phyloP scores from a whole-genome alignment of 2,113 vertebrate genomes.

The Zeus faber region DNA sequence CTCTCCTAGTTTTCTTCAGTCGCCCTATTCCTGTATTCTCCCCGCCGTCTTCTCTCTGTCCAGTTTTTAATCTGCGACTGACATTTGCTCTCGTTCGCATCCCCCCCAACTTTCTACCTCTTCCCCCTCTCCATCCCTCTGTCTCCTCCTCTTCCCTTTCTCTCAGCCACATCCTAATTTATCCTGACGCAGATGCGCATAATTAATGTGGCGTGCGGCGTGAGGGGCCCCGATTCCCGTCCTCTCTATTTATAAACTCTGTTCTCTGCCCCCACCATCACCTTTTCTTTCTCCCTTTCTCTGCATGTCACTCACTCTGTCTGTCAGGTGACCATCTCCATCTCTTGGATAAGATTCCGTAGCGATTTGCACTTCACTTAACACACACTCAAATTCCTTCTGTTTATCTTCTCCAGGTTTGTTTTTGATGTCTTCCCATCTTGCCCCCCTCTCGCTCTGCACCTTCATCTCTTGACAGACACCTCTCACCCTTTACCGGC shows the following conservation, averaged over 20 bases:
- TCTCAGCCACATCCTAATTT: conserved; percentile 48
- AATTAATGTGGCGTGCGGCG: conserved; percentile 51
- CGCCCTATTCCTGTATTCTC: conserved; percentile 1
- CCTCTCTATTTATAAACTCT: conserved; percentile 30
- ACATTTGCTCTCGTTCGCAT: conserved; percentile 22
- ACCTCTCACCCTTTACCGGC: conserved; percentile 19
- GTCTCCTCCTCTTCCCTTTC: conserved; percentile 1
- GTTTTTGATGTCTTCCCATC: not conserved
- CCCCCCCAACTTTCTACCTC: not conserved
- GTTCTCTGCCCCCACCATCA: not conserved
- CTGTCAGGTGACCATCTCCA: too few relatives aligned
- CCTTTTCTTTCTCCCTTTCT: conserved; percentile 19
- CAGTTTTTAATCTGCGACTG: conserved; percentile 27
- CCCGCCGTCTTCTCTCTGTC: conserved; percentile 10
- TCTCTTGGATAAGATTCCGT: too few relatives aligned
- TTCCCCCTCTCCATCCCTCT: conserved; percentile 3
- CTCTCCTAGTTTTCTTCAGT: not conserved
- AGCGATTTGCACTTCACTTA: too few relatives aligned
- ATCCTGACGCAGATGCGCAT: conserved; percentile 44
- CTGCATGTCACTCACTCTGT: conserved; percentile 6
- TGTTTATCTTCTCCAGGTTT: not conserved
- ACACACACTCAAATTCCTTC: too few relatives aligned
- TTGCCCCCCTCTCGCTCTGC: not conserved
- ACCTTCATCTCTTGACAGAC: conserved; percentile 59
- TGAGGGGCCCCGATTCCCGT: conserved; percentile 32